Evolutionary conservation across 1,140 invertebrate species (phyloP).

Genomic region (Lepeophtheirus salmonis): DNA sequence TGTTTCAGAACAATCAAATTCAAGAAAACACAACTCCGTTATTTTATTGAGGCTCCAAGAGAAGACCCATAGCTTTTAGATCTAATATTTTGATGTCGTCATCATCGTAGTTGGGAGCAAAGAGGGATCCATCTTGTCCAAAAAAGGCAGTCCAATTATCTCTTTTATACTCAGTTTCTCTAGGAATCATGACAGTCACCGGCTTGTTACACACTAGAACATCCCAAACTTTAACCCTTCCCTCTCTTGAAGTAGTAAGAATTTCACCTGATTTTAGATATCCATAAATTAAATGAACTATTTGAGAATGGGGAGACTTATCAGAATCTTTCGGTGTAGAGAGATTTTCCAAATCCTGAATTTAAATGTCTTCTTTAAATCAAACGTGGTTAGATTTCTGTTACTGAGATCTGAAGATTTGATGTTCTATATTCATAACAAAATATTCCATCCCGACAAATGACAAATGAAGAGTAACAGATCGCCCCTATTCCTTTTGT

Average conservation of each 20-base stretch:
- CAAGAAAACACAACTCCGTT: slow-evolving; percentile 76
- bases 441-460: slow-evolving; percentile 64
- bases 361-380: slow-evolving; percentile 57
- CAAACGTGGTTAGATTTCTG: slow-evolving; percentile 65
- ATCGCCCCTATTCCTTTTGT: slow-evolving; percentile 64
- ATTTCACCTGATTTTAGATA: slow-evolving; percentile 76
- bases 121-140: slow-evolving; percentile 63
- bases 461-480: slow-evolving; percentile 64
- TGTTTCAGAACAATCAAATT: slow-evolving; percentile 87
- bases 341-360: slow-evolving; percentile 61
- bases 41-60: slow-evolving; percentile 79
- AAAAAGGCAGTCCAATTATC: slow-evolving; percentile 77
- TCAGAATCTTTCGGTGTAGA: slow-evolving; percentile 52
- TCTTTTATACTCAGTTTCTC: slow-evolving; percentile 33
- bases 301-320: slow-evolving; percentile 58
- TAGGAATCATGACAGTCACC: slow-evolving; percentile 64
- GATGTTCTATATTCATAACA: slow-evolving; percentile 45
- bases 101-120: slow-evolving; percentile 84
- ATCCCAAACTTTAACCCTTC: slow-evolving; percentile 87
- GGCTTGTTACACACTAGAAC: slow-evolving; percentile 57
- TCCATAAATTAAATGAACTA: slow-evolving; percentile 82
- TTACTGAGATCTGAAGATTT: slow-evolving; percentile 57
- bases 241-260: slow-evolving; percentile 77
- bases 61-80: slow-evolving; percentile 48
- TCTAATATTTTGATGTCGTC: slow-evolving; percentile 91